Evolutionary conservation across 2,113 vertebrate species (phyloP).

Genomic region (Glaucidium brasilianum): DNA sequence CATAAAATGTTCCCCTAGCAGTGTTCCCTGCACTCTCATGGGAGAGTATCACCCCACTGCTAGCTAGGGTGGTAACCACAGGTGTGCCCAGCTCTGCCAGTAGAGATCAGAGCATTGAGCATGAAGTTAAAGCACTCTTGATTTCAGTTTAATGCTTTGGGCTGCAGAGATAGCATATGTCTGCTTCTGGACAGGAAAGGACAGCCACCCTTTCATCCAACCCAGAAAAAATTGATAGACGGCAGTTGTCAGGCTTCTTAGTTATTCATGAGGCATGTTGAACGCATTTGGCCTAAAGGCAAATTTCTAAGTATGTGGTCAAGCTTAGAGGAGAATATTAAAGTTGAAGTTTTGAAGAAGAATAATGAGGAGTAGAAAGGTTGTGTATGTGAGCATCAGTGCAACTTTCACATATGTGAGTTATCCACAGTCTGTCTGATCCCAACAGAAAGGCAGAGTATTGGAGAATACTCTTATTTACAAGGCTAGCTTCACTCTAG

Average conservation of each 20-base stretch:
- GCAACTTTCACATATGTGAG: not conserved
- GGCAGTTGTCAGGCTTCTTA: not conserved
- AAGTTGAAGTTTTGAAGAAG: not conserved
- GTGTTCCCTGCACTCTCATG: accelerated
- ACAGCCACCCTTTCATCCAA: not conserved
- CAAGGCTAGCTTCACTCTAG: not conserved
- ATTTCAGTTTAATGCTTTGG: not conserved
- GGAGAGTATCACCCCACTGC: not conserved
- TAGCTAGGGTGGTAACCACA: not conserved
- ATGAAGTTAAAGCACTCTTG: not conserved
- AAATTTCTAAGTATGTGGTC: not conserved
- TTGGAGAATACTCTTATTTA: not conserved
- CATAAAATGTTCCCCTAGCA: not conserved
- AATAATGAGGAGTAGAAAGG: not conserved
- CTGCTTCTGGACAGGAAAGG: not conserved
- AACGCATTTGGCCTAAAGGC: not conserved
- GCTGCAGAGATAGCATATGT: not conserved
- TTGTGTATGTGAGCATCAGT: not conserved
- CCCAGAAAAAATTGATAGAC: not conserved
- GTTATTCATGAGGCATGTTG: not conserved
- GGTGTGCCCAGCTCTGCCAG: not conserved
- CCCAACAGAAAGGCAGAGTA: not conserved
- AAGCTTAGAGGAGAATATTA: not conserved
- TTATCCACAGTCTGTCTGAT: not conserved
- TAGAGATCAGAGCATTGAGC: not conserved